Evolutionary conservation across 2,888 invertebrate species (phyloP).

Genomic region (Abscondita cerata): DNA sequence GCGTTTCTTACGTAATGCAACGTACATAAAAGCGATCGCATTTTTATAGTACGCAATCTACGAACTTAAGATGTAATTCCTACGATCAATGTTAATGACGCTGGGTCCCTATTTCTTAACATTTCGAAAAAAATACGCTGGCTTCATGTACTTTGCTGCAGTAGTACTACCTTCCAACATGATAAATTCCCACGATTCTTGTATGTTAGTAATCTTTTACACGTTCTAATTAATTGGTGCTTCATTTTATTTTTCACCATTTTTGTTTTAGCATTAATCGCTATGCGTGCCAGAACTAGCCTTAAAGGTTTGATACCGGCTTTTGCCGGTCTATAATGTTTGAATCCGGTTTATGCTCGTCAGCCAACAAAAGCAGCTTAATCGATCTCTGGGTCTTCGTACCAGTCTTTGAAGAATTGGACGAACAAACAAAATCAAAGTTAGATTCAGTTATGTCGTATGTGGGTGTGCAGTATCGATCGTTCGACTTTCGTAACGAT

Average conservation of each 20-base stretch:
- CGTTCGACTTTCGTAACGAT: background rate
- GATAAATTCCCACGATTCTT: too few species aligned
- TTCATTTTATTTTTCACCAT: background rate
- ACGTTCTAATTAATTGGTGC: background rate
- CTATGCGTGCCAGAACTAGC: background rate
- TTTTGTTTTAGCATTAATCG: slow-evolving; percentile 2
- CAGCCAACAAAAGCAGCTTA: slow-evolving; percentile 2
- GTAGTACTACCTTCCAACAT: background rate
- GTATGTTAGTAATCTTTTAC: too few species aligned
- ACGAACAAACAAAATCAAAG: background rate
- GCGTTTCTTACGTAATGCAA: slow-evolving; percentile 48
- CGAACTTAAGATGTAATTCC: background rate
- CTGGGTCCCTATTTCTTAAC: too few species aligned
- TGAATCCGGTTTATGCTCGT: slow-evolving; percentile 1
- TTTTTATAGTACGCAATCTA: slow-evolving; percentile 37
- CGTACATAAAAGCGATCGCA: slow-evolving; percentile 26
- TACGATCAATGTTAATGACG: background rate
- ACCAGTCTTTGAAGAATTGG: background rate
- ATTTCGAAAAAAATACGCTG: background rate
- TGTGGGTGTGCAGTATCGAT: background rate
- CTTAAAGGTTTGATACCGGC: slow-evolving; percentile 5
- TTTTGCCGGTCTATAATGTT: background rate
- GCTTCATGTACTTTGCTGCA: background rate
- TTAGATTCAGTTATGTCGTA: background rate
- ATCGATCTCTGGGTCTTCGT: slow-evolving; percentile 5